Conservation (phyloP, 2,113 vertebrate genomes). For the Gymnogyps californianus region DNA sequence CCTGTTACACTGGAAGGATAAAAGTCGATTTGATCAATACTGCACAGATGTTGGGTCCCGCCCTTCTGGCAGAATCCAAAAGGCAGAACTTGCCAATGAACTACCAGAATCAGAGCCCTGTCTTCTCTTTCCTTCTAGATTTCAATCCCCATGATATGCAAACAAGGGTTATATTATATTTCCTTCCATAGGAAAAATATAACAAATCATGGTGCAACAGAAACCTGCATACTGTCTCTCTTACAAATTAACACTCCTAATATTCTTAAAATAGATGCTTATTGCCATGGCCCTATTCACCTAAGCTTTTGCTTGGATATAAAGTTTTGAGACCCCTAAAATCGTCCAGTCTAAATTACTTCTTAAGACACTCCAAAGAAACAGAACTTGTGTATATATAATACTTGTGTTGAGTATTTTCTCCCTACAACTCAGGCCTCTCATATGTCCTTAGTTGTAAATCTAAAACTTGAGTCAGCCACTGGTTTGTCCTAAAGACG, state of each 20-base stretch:
- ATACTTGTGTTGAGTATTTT: background rate
- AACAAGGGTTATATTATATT: background rate
- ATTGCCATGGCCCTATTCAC: rapidly evolving
- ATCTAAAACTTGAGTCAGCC: background rate
- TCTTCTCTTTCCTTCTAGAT: background rate
- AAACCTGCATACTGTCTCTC: background rate
- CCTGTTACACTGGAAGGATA: background rate
- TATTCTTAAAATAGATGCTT: background rate
- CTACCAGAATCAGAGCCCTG: background rate
- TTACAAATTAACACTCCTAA: background rate
- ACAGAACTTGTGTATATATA: background rate
- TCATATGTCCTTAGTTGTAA: background rate
- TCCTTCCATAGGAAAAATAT: background rate
- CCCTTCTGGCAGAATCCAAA: background rate
- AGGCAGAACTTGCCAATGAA: background rate
- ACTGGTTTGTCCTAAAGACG: background rate
- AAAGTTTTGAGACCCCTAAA: background rate
- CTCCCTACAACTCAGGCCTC: background rate
- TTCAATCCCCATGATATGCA: background rate
- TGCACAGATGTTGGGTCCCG: background rate
- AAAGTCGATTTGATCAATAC: background rate
- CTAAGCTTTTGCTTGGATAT: background rate
- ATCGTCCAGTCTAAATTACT: background rate
- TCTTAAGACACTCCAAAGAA: background rate
- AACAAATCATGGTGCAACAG: background rate